Percentiles rank a stretch among this genome's conserved stretches.
These are phyloP conservation scores for Gnathonemus echidnorhynchus DNA, from an alignment of 2,113 vertebrate species.

Conservation along the genomic window DNA sequence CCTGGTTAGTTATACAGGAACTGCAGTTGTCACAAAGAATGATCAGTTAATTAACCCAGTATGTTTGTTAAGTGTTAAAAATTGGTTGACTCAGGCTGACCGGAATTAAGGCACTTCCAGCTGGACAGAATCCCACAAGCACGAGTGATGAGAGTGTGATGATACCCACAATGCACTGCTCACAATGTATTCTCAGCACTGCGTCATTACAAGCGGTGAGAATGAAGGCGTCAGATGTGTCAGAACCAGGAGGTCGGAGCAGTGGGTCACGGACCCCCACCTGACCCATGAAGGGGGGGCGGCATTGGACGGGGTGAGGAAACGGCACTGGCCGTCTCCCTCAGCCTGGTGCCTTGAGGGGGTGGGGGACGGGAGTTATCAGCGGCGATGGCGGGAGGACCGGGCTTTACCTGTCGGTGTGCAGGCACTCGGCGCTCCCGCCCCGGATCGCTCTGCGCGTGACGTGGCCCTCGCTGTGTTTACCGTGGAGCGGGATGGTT, in stretches of 20 bases:
- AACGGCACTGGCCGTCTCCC: background rate
- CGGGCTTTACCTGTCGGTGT: constrained; percentile 92
- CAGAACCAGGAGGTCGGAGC: background rate
- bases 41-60: background rate
- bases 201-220: background rate
- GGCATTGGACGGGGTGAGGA: background rate
- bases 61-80: background rate
- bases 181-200: background rate
- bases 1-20: background rate
- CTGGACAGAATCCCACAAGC: constrained; percentile 8
- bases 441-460: constrained; percentile 96
- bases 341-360: background rate
- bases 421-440: constrained; percentile 98
- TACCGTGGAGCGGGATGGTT: constrained; percentile 67
- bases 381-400: constrained; percentile 17
- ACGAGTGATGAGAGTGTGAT: background rate
- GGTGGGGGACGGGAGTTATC: background rate
- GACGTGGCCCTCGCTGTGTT: constrained; percentile 95
- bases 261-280: background rate
- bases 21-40: background rate
- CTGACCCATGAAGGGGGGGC: background rate
- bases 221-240: background rate
- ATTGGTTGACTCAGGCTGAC: background rate
- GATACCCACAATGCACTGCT: background rate
- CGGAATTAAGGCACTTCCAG: background rate